phyloP scores from a whole-genome alignment of 2,113 vertebrate genomes.

The Xenopus laevis region DNA sequence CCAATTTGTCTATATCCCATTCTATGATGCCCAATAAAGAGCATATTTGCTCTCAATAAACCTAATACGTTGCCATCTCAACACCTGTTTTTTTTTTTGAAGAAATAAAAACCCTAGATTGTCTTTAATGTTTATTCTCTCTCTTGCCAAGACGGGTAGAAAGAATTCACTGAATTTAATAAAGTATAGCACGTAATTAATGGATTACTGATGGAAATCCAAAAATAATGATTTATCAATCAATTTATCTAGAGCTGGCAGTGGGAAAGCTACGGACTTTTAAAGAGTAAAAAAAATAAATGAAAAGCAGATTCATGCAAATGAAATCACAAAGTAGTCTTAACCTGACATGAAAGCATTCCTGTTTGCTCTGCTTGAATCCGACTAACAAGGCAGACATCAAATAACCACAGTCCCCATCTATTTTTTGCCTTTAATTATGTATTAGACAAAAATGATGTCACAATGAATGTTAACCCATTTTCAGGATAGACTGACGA shows the following conservation, averaged over 20 bases:
- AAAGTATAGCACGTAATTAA: conserved; percentile 3
- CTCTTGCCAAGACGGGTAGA: no score
- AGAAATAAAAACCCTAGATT: no score
- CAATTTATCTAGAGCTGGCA: conserved; percentile 19
- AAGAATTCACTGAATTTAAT: no score
- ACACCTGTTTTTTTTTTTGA: no score
- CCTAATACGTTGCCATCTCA: no score
- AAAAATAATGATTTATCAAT: conserved; percentile 21
- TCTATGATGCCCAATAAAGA: no score
- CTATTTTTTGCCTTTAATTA: not conserved
- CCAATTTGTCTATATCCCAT: no score
- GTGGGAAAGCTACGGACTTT: not conserved
- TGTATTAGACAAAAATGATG: no score
- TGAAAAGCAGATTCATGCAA: conserved; percentile 11
- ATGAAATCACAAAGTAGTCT: conserved; percentile 28
- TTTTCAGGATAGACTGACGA: no score
- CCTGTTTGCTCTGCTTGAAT: conserved; percentile 9
- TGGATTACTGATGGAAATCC: conserved; percentile 10
- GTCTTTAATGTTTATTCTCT: no score
- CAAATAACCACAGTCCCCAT: not conserved
- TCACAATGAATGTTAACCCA: no score
- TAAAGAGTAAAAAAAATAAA: conserved; percentile 11
- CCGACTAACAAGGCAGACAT: conserved; percentile 27
- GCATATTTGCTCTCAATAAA: no score
- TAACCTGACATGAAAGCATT: conserved; percentile 18